These are phyloP conservation scores for Ommatoiulus sabulosus DNA, from an alignment of 2,888 invertebrate genomes.

Conservation along the genomic window DNA sequence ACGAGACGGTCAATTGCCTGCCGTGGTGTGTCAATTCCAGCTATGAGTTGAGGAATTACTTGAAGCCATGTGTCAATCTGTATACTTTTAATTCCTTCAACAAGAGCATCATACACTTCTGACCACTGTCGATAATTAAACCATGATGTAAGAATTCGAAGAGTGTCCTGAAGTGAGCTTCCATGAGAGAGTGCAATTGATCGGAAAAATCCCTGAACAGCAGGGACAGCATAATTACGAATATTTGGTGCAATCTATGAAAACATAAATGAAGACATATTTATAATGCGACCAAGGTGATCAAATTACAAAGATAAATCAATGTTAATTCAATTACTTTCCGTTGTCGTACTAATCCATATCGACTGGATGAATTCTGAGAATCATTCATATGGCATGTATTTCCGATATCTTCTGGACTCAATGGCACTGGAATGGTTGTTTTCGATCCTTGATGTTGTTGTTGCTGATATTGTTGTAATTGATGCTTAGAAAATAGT, in stretches of 20 bases:
- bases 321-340: not conserved
- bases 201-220: conserved; percentile 95
- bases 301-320: not conserved
- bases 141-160: conserved; percentile 95
- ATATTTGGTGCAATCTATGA: conserved; percentile 65
- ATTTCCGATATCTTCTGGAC: conserved; percentile 48
- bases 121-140: conserved; percentile 97
- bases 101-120: conserved; percentile 92
- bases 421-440: not conserved
- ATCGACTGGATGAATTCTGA: conserved; percentile 24
- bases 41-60: conserved; percentile 98
- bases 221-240: conserved; percentile 83
- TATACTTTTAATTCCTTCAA: conserved; percentile 90
- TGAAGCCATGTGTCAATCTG: conserved; percentile 99
- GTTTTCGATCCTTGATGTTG: conserved; percentile 49
- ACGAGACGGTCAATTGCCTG: conserved; percentile 90
- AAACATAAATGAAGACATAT: not conserved
- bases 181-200: conserved; percentile 90
- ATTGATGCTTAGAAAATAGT: conserved; percentile 73
- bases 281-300: not conserved
- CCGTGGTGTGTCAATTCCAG: conserved; percentile 94
- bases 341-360: conserved; percentile 46
- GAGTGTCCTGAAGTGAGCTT: conserved; percentile 94
- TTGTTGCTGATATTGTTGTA: conserved; percentile 54
- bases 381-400: conserved; percentile 55